Evolutionary conservation across 92 coral and sea anemone genomes (phyloP), one percentile per base, ranked within the genome.

Genomic region (Actinostola sp.): DNA sequence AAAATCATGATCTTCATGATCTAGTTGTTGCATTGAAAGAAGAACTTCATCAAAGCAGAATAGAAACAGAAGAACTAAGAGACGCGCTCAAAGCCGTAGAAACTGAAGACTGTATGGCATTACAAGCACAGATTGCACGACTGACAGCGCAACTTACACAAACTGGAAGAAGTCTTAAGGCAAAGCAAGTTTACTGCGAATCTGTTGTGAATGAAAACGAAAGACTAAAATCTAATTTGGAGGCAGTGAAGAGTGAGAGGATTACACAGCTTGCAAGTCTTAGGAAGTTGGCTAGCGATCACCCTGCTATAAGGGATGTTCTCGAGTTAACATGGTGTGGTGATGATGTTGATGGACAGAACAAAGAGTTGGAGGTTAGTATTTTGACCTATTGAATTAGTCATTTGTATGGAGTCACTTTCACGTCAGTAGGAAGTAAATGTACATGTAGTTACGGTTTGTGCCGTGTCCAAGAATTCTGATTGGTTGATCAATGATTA

Each of bases 171-270:
- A 66, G 75, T 50, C 83, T 88, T 2, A 88, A 83, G n/a, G 97
- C 92, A 17, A 88, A 91, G 63, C 99, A 95, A 66, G 90, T 83
- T 0, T 95, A 84, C 67, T 89, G 92, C 77, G 97, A 95, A 61
- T 50, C 81, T 8, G 72, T 95, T 19, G 73, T 92, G 4, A 79
- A 78, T 32, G 92, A 95, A 67, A 92, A 92, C 71, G 88, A 84
- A 32, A 46, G 87, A 10, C 58, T 91, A 3, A 87, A 84, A 54
- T 66, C 71, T 1, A 68, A 68, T 24, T 65, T 87, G 44, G 89
- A 91, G 35, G 60, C 89, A 16, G 73, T 82, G 1, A 83, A 77
- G 41, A 82, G 66, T 76, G 97, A 72, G 12, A 63, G 79, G 31
- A 50, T 91, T 1, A 67, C 76, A 17, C 82, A 80, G 41, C 89